phyloP scores from a whole-genome alignment of 2,113 vertebrate genomes.

The Varanus salvator region DNA sequence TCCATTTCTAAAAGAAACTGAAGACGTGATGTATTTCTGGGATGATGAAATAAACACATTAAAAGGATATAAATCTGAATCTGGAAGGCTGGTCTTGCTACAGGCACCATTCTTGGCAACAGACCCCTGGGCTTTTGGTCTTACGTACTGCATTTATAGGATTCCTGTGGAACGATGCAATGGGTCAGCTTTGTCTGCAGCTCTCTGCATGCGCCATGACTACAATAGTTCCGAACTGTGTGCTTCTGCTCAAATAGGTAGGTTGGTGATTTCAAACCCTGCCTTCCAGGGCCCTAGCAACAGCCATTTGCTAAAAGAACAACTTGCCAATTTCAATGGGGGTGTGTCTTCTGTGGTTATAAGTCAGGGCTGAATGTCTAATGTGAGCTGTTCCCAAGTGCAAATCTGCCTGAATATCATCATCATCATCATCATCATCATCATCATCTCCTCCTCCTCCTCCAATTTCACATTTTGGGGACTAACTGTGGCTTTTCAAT shows the following conservation, averaged over 20 bases:
- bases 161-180: slow-evolving; percentile 42
- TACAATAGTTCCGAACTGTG: slow-evolving; percentile 39
- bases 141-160: neutral
- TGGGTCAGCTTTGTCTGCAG: neutral
- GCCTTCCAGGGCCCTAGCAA: neutral
- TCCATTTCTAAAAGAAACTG: slow-evolving; percentile 23
- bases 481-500: neutral
- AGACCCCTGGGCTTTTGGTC: slow-evolving; percentile 18
- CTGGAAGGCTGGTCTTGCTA: neutral
- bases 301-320: neutral
- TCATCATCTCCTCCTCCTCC: too few species aligned
- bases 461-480: neutral
- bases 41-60: slow-evolving; percentile 36
- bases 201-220: neutral
- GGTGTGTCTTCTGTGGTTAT: neutral
- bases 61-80: slow-evolving; percentile 42
- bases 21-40: slow-evolving; percentile 8
- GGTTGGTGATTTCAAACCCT: neutral
- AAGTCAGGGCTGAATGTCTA: neutral
- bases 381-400: neutral
- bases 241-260: neutral
- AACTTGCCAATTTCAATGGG: neutral
- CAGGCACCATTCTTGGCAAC: slow-evolving; percentile 43
- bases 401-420: neutral
- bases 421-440: too few species aligned